These are phyloP conservation scores for Monodelphis domestica DNA, from an alignment of 2,797 vertebrate species.

Conservation along the genomic window DNA sequence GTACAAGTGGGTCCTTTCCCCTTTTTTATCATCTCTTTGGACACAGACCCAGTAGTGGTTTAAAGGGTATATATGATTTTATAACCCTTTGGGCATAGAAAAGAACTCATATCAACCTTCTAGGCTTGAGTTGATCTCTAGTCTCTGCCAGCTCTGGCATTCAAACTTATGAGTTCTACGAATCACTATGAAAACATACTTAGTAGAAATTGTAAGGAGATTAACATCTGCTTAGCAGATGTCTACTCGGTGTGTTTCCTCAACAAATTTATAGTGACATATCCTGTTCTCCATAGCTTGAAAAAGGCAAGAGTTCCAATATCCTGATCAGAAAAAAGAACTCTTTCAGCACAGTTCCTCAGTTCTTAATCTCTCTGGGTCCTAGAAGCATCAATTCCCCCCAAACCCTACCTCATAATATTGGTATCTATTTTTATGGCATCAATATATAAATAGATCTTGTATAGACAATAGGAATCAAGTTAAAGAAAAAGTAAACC, in stretches of 20 bases:
- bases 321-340: constrained; percentile 23
- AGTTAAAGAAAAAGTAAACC: neutral
- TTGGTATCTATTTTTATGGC: neutral
- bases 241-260: neutral
- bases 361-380: neutral
- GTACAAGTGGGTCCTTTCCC: too few species aligned
- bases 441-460: neutral
- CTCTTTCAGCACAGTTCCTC: neutral
- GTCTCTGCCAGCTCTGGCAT: neutral
- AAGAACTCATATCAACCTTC: too few species aligned
- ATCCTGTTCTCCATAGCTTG: constrained; percentile 16
- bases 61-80: too few species aligned
- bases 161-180: neutral
- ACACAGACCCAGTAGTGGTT: too few species aligned
- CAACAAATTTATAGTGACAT: neutral
- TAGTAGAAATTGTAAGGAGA: neutral
- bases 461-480: neutral
- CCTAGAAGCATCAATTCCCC: neutral
- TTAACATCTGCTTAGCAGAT: constrained; percentile 28
- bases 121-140: too few species aligned
- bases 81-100: too few species aligned
- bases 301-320: neutral
- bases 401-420: neutral
- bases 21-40: too few species aligned
- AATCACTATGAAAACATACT: neutral